Evolutionary conservation across 2,113 vertebrate genomes (phyloP).

Genomic region (Corvus cornix): DNA sequence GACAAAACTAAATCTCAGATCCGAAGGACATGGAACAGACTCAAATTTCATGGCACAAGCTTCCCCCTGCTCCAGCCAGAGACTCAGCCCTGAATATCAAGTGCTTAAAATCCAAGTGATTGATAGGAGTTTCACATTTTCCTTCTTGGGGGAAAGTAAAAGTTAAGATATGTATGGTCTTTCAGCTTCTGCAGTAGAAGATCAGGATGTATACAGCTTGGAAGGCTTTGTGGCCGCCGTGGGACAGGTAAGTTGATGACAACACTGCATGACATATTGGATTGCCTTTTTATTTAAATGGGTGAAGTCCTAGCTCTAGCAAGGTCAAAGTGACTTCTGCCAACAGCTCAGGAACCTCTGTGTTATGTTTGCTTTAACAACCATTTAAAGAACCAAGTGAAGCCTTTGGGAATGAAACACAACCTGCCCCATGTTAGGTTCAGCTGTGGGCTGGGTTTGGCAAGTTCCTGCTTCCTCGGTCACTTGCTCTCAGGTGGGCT

Average conservation of each 20-base stretch:
- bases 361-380: not conserved
- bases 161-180: not conserved
- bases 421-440: accelerated
- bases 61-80: not conserved
- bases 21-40: not conserved
- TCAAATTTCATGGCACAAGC: not conserved
- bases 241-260: not conserved
- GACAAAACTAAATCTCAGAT: not conserved
- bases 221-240: not conserved
- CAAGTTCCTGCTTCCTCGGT: not conserved
- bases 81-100: not conserved
- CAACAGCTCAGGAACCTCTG: not conserved
- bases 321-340: not conserved
- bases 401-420: not conserved
- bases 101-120: not conserved
- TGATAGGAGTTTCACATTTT: not conserved
- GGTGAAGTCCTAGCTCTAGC: not conserved
- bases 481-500: not conserved
- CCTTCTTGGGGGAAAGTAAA: not conserved
- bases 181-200: not conserved
- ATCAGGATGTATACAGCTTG: not conserved
- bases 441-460: not conserved
- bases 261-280: not conserved
- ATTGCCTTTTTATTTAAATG: not conserved
- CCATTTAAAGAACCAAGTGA: not conserved